A percentile compares a stretch with the other conserved stretches of the same genome.
Conservation (phyloP, 2,113 vertebrate genomes). For the Anoura caudifer region DNA sequence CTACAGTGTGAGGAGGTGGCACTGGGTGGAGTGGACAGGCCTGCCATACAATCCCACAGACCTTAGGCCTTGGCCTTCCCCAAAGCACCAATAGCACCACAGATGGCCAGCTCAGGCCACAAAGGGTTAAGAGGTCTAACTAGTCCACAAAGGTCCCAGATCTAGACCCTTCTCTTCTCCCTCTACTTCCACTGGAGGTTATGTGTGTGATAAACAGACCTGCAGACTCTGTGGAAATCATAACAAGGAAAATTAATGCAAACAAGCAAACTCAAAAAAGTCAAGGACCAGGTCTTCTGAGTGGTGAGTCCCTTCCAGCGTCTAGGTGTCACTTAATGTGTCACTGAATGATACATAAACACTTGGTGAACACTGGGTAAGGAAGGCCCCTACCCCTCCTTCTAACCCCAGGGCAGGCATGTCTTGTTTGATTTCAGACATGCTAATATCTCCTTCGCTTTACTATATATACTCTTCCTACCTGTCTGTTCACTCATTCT, state of each 20-base stretch:
- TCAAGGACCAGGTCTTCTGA: neutral
- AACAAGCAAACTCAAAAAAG: neutral
- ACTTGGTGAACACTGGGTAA: neutral
- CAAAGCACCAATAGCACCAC: neutral
- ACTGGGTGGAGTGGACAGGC: neutral
- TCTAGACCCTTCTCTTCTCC: neutral
- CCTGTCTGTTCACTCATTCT: neutral
- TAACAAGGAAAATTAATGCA: neutral
- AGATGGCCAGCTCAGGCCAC: neutral
- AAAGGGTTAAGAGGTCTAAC: neutral
- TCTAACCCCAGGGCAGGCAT: neutral
- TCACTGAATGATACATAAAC: neutral
- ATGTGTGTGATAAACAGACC: neutral
- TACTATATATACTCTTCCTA: neutral
- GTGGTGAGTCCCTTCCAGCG: neutral
- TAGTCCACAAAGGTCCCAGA: neutral
- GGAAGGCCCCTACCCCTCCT: neutral
- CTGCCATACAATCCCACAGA: neutral
- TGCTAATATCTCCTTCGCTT: neutral
- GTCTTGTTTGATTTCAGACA: neutral
- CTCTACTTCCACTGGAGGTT: neutral
- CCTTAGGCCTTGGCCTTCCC: neutral
- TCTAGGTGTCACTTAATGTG: neutral
- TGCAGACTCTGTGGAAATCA: neutral
- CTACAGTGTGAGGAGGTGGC: fast-evolving